Evolutionary conservation across 2,797 vertebrate species (phyloP), one percentile per base, ranked within the genome.

Genomic region (Margarornis squamiger): DNA sequence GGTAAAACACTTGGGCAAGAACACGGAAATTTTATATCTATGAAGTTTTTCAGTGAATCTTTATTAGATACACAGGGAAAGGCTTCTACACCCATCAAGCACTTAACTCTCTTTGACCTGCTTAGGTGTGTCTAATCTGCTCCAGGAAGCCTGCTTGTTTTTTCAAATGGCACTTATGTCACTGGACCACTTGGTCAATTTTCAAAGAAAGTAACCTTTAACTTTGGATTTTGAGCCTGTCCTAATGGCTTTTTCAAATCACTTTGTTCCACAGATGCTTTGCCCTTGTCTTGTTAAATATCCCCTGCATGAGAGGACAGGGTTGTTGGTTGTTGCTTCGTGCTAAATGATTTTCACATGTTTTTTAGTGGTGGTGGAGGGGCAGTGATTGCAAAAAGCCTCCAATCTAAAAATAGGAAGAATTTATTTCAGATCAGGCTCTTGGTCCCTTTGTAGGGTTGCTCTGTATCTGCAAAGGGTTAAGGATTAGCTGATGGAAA

Each of bases 401-500:
- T 41, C 27, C 15, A 27, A 68, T 81, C 12, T 26, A 75, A 61
- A 46, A 57, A 7, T 1, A 88, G 4, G 17, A 70, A 77, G 30
- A 58, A 24, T 68, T 74, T 45, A 10, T 32, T 79, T 95, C 66
- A 57, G 41, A 45, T n/a, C 39, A 49, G 26, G 8, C 12, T 83
- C 45, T 79, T 34, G 76, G 8, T 83, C 88, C 10, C 41, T 57
- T 2, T 1, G 0, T 49, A 51, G 23, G 16, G 10, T 38, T 75
- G 34, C 27, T 80, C 83, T 85, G 43, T 70, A 4, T 23, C 66
- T 92, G 54, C 71, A 76, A 46, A 70, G 71, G 86, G 89, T 91
- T 89, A 91, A 93, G 86, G 77, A 92, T 75, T 66, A 87, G 43
- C 66, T 76, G 46, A 85, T 62, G 67, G 71, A 92, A 96, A 96